Conservation (phyloP, 2,888 invertebrate genomes). For the Ormyrus thymus region DNA sequence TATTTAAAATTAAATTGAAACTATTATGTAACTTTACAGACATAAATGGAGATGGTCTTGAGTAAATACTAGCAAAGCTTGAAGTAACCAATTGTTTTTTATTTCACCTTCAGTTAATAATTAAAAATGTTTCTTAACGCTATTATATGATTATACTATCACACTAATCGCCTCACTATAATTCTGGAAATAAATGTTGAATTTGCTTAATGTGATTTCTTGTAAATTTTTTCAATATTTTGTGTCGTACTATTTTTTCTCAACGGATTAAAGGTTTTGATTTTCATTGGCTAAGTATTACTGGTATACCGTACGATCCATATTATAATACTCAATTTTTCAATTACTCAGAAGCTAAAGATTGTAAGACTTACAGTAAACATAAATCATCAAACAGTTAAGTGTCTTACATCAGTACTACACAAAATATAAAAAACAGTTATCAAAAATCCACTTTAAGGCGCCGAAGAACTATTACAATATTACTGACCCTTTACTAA, state of each 20-base stretch:
- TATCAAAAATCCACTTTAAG: constrained; percentile 1
- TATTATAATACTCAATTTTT: too few relatives aligned
- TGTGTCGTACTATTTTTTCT: too few relatives aligned
- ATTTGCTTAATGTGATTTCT: not conserved
- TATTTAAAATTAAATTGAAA: not conserved
- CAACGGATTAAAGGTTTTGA: too few relatives aligned
- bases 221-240: not conserved
- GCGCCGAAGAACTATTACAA: constrained; percentile 36
- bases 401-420: too few relatives aligned
- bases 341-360: too few relatives aligned
- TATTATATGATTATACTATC: constrained; percentile 52
- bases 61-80: constrained; percentile 6
- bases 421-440: too few relatives aligned
- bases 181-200: constrained; percentile 44
- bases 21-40: not conserved
- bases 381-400: too few relatives aligned
- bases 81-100: constrained; percentile 52
- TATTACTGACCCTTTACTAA: constrained; percentile 25
- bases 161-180: constrained; percentile 51
- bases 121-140: constrained; percentile 53
- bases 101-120: constrained; percentile 52
- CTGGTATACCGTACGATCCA: too few relatives aligned
- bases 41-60: not conserved
- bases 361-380: too few relatives aligned
- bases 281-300: too few relatives aligned